Base-by-base conservation (phyloP, 2,888 invertebrate genomes). In the Phytoseiulus persimilis region DNA sequence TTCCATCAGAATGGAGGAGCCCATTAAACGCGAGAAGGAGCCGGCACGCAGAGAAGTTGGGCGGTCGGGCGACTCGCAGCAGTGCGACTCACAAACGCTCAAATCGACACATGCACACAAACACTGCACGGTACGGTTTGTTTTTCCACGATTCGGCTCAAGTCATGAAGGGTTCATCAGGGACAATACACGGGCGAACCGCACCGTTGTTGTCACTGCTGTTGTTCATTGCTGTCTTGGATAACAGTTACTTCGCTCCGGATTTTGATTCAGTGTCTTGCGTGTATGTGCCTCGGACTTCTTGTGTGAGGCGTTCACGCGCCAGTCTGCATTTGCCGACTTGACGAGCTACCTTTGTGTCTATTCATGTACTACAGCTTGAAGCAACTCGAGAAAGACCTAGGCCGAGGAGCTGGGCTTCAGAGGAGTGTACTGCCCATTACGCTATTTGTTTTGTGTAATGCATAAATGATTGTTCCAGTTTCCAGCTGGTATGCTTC, bases 81-180 rank as follows among this genome's bases (percentile, higher is more conserved):
- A 28, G 18, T 23, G 18, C 14, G 11, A 23, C 65, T 65, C 65
- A 65, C 65, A 65, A 65, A 65, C 65, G 18, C 23, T 65, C 65
- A 65, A 65, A 65, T 65, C 65, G 65, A 65, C 65, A 65, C 65
- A 65, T 65, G 65, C 65, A 65, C 65, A 65, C 65, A 65, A 65
- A 65, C 65, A 65, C 65, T 65, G 65, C 65, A 65, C 65, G 28
- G 65, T 18, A 11, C 65, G 18, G 65, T 65, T 65, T 65, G 65
- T 65, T 65, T 65, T 65, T 65, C 65, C 65, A 65, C 65, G 18
- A 65, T 65, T 18, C 65, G 28, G 11, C 65, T 11, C 65, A 65
- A 65, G 65, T 28, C 65, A 65, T 65, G 11, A 65, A 65, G 65
- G 1, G 18, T 65, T 23, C 65, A 65, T 65, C 65, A 65, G 65